Conservation (phyloP, 1,140 invertebrate species). For the Pseudomyrmex pallidus region DNA sequence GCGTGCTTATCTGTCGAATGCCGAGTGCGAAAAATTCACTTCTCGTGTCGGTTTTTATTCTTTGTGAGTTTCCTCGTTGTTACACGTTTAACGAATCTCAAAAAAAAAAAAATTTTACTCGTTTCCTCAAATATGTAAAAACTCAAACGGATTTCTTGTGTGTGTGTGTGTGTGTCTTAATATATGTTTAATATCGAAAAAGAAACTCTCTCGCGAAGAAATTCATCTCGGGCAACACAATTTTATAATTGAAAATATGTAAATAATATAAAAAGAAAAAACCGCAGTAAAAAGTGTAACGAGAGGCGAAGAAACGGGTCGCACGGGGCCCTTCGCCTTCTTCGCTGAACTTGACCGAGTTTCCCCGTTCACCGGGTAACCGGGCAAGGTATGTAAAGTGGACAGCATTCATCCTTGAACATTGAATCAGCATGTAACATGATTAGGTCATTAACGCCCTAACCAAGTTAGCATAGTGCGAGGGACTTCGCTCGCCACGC, state of each 20-base stretch:
- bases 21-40: not conserved
- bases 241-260: not conserved
- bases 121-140: no score
- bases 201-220: not conserved
- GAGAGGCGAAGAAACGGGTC: constrained; percentile 21
- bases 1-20: constrained; percentile 6
- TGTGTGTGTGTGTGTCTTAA: not conserved
- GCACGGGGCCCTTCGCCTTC: constrained; percentile 63
- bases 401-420: constrained; percentile 85
- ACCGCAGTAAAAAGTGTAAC: not conserved
- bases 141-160: no score
- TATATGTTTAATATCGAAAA: not conserved
- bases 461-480: constrained; percentile 85
- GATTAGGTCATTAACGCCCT: constrained; percentile 85
- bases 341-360: constrained; percentile 84
- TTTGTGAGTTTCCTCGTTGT: not conserved
- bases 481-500: constrained; percentile 82
- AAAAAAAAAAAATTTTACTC: not conserved
- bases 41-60: not conserved
- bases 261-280: not conserved
- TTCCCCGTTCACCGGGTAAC: constrained; percentile 81
- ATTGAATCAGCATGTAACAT: constrained; percentile 86
- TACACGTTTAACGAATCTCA: not conserved
- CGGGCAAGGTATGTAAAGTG: constrained; percentile 84
- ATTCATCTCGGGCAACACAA: no score